phyloP scores from a whole-genome alignment of 2,888 invertebrate genomes.

The Cheilosia impressa region DNA sequence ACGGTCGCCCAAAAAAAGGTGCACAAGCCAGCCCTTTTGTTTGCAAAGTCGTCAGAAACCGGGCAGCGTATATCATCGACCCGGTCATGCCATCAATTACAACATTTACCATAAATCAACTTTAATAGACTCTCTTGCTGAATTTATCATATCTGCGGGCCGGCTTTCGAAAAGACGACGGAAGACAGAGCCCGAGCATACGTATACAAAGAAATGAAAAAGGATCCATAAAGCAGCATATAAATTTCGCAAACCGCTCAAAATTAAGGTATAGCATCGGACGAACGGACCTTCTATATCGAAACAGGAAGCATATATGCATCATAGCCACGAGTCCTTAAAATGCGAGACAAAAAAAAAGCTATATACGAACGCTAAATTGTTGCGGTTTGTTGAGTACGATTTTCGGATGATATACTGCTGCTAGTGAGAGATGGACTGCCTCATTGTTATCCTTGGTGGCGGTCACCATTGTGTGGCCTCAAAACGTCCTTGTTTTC shows the following conservation, averaged over 20 bases:
- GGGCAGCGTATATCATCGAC: constrained; percentile 19
- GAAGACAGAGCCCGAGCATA: constrained; percentile 35
- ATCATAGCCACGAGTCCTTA: constrained; percentile 51
- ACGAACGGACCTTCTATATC: constrained; percentile 22
- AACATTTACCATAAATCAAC: constrained; percentile 66
- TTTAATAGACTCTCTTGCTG: constrained; percentile 60
- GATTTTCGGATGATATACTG: constrained; percentile 69
- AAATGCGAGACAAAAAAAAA: constrained; percentile 43
- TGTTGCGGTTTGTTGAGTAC: constrained; percentile 65
- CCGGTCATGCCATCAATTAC: constrained; percentile 60
- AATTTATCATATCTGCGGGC: constrained; percentile 55
- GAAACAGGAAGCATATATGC: constrained; percentile 37
- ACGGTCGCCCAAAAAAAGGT: constrained; percentile 41
- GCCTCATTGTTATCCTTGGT: constrained; percentile 54
- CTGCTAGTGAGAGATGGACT: constrained; percentile 56
- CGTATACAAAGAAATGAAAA: constrained; percentile 51
- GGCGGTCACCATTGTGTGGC: constrained; percentile 46
- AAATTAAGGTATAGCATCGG: constrained; percentile 58
- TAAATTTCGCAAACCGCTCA: constrained; percentile 41
- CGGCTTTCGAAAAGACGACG: constrained; percentile 50
- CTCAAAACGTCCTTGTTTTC: constrained; percentile 26
- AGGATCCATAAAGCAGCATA: constrained; percentile 43
- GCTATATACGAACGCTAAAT: constrained; percentile 36
- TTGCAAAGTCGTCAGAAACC: constrained; percentile 21
- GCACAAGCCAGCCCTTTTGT: constrained; percentile 43